phyloP scores from a whole-genome alignment of 2,797 vertebrate species.

The Semotilus atromaculatus region DNA sequence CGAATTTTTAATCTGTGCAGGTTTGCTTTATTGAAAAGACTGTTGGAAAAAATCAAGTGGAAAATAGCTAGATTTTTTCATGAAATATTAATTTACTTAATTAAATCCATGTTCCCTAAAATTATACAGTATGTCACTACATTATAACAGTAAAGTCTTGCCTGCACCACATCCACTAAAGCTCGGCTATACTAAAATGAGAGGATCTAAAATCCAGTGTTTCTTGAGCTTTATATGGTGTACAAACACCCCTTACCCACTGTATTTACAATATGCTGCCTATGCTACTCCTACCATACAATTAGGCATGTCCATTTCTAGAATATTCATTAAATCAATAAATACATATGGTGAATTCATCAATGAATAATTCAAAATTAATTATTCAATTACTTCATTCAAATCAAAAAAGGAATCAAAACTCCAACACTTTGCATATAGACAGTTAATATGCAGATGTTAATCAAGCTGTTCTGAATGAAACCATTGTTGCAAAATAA shows the following conservation, averaged over 20 bases:
- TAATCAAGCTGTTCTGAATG: constrained; percentile 51
- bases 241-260: neutral
- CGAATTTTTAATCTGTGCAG: neutral
- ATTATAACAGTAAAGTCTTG: neutral
- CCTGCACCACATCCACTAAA: neutral
- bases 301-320: neutral
- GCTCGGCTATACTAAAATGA: neutral
- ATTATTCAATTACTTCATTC: constrained; percentile 28
- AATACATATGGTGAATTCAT: neutral
- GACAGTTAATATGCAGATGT: constrained; percentile 53
- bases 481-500: constrained; percentile 50
- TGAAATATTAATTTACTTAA: neutral
- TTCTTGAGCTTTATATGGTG: neutral
- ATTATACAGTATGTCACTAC: neutral
- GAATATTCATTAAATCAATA: neutral
- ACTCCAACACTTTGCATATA: constrained; percentile 8
- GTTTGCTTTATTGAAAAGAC: too few relatives aligned
- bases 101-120: too few relatives aligned
- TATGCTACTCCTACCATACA: neutral
- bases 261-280: neutral
- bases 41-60: too few relatives aligned
- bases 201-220: neutral
- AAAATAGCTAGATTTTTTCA: neutral
- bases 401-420: constrained; percentile 22
- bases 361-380: constrained; percentile 12